A percentile compares a stretch with the other conserved stretches of the same genome.
Evolutionary conservation across 2,113 vertebrate genomes (phyloP).

Genomic region (Shinisaurus crocodilurus): DNA sequence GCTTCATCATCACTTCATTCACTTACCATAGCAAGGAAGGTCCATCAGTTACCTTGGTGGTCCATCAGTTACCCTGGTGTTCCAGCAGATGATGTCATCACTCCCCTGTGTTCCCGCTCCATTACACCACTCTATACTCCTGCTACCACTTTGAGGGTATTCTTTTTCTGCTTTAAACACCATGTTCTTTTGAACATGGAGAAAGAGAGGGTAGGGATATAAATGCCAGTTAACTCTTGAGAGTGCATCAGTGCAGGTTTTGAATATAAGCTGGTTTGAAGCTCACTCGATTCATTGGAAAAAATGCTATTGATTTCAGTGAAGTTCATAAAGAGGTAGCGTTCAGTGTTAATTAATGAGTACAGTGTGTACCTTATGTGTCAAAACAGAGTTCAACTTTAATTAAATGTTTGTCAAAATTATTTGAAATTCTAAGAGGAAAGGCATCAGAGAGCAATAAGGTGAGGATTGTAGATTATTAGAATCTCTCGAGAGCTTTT

Average conservation of each 20-base stretch:
- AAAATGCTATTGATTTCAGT: neutral
- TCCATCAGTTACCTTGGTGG: neutral
- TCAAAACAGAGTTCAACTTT: slow-evolving; percentile 29
- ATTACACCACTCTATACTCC: neutral
- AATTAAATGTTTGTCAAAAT: slow-evolving; percentile 63
- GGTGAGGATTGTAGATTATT: slow-evolving; percentile 63
- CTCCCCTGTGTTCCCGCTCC: neutral
- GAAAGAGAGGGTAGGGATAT: neutral
- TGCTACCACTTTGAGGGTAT: neutral
- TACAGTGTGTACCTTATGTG: slow-evolving; percentile 9
- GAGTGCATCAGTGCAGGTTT: neutral
- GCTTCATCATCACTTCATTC: neutral
- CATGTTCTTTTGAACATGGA: neutral
- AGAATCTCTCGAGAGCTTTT: slow-evolving; percentile 59
- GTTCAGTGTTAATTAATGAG: slow-evolving; percentile 19
- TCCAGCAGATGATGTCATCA: neutral
- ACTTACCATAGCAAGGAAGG: neutral
- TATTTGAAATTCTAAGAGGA: slow-evolving; percentile 50
- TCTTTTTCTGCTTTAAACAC: neutral
- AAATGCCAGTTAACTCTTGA: neutral
- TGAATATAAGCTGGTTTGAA: neutral
- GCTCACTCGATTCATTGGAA: neutral
- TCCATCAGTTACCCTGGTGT: neutral
- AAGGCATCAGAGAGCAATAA: slow-evolving; percentile 51
- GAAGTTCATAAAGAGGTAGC: neutral